These are phyloP conservation scores for Neoarius graeffei DNA, from an alignment of 2,113 vertebrate genomes.

Conservation along the genomic window DNA sequence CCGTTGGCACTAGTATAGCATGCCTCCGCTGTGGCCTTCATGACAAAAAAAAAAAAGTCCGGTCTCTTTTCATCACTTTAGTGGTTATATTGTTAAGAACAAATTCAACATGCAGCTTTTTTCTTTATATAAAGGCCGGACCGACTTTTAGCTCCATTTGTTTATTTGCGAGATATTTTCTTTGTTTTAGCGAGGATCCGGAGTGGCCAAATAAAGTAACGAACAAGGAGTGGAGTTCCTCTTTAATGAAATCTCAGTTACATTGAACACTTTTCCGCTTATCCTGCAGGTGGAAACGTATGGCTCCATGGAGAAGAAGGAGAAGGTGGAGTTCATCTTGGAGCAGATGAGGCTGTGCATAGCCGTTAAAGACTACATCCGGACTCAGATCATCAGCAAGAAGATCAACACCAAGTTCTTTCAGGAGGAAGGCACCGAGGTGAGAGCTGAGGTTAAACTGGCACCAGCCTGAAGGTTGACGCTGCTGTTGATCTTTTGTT, in stretches of 20 bases:
- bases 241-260: background rate
- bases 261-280: conserved; percentile 35
- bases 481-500: background rate
- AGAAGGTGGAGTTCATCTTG: conserved; percentile 96
- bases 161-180: too few relatives aligned
- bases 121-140: too few relatives aligned
- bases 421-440: conserved; percentile 93
- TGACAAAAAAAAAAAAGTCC: too few relatives aligned
- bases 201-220: too few relatives aligned
- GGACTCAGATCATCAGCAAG: conserved; percentile 99
- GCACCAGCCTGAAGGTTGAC: background rate
- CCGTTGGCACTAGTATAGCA: too few relatives aligned
- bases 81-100: too few relatives aligned
- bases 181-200: too few relatives aligned
- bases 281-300: conserved; percentile 91
- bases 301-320: conserved; percentile 98
- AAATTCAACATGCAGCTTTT: too few relatives aligned
- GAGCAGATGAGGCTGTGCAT: conserved; percentile 98
- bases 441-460: conserved; percentile 49
- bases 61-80: too few relatives aligned
- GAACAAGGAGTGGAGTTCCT: background rate
- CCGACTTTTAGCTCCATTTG: too few relatives aligned
- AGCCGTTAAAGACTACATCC: conserved; percentile 97
- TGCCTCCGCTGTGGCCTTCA: too few relatives aligned
- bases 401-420: conserved; percentile 99